These are phyloP conservation scores for Drosophila asahinai DNA, from an alignment of 1,140 invertebrate species.

Conservation along the genomic window DNA sequence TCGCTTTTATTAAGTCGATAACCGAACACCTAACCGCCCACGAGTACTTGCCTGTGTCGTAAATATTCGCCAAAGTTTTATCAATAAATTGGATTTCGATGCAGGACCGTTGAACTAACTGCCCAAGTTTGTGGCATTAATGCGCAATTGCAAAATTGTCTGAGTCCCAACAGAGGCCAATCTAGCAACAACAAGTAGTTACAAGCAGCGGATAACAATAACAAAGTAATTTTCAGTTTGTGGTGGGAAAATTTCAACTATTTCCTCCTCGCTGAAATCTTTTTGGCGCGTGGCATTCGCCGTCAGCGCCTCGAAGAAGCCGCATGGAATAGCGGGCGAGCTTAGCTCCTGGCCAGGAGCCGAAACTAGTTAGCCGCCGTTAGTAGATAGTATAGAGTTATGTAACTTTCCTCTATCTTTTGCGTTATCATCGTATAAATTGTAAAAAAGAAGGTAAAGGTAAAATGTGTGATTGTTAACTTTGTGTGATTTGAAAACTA, in stretches of 20 bases:
- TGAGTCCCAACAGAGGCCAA: slow-evolving; percentile 22
- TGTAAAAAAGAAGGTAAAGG: not conserved
- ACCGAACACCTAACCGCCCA: slow-evolving; percentile 42
- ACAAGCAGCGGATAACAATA: slow-evolving; percentile 33
- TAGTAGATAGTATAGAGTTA: slow-evolving; percentile 3
- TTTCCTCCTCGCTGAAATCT: slow-evolving; percentile 26
- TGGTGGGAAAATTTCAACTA: slow-evolving; percentile 18
- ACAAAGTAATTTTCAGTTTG: slow-evolving; percentile 51
- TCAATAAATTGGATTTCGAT: slow-evolving; percentile 72
- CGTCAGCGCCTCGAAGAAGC: slow-evolving; percentile 27
- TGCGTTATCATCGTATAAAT: not conserved
- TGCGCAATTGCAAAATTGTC: slow-evolving; percentile 76
- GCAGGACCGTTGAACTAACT: slow-evolving; percentile 62
- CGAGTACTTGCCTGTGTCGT: slow-evolving; percentile 38
- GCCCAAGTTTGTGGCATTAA: slow-evolving; percentile 54
- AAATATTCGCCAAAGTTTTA: slow-evolving; percentile 74
- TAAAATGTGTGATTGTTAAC: not conserved
- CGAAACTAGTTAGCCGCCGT: not conserved
- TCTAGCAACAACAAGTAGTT: slow-evolving; percentile 30
- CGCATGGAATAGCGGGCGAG: slow-evolving; percentile 42
- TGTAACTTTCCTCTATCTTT: slow-evolving; percentile 5
- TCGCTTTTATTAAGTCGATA: slow-evolving; percentile 78
- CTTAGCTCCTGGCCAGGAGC: slow-evolving; percentile 17
- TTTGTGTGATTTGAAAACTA: slow-evolving; percentile 20
- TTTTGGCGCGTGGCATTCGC: slow-evolving; percentile 67